Evolutionary conservation across 2,113 vertebrate species (phyloP).

Genomic region (Cathartes aura): DNA sequence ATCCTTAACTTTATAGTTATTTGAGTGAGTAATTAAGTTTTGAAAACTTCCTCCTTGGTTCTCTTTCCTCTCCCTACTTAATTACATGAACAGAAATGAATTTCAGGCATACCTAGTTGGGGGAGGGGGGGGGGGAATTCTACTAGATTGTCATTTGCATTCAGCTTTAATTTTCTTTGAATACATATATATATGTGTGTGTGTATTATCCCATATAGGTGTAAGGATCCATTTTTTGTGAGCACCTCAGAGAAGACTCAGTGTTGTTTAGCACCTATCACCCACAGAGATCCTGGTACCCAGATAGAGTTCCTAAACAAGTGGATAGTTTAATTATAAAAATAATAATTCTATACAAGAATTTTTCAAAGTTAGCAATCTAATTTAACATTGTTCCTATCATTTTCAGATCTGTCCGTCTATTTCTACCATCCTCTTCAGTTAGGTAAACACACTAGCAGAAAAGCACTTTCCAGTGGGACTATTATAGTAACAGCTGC

Average conservation of each 20-base stretch:
- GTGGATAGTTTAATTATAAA: not conserved
- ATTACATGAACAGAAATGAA: not conserved
- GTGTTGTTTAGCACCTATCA: not conserved
- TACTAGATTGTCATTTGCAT: not conserved
- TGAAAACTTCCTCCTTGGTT: not conserved
- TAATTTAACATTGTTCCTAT: not conserved
- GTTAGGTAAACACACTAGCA: not conserved
- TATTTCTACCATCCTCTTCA: not conserved
- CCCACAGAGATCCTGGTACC: not conserved
- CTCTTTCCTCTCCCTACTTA: not conserved
- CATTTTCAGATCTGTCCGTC: not conserved
- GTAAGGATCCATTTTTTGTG: not conserved
- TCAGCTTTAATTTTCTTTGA: not conserved
- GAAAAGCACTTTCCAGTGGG: not conserved
- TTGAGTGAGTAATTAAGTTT: not conserved
- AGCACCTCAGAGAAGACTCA: not conserved
- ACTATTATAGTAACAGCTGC: not conserved
- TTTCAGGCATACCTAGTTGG: not conserved
- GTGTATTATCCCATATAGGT: not conserved
- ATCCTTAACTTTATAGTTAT: not conserved
- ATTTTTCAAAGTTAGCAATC: not conserved
- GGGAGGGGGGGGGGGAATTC: not conserved
- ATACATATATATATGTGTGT: accelerated
- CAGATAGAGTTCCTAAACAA: not conserved
- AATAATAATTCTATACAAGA: not conserved